A percentile compares a stretch with the other conserved stretches of the same genome.
Conservation (phyloP, 2,888 invertebrate species). For the Scelioninae gen. 1 region DNA sequence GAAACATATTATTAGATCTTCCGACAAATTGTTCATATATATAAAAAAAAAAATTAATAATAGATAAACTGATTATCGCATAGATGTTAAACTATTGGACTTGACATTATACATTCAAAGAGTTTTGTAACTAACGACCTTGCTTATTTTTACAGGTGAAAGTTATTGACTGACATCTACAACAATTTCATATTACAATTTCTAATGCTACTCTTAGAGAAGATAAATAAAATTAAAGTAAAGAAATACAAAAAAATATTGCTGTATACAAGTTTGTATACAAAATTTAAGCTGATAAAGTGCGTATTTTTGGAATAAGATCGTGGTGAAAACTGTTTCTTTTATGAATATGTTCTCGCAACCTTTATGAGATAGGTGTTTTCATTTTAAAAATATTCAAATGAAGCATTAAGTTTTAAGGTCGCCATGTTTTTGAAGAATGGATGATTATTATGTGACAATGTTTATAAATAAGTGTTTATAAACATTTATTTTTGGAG, state of each 20-base stretch:
- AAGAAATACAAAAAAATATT: too few species aligned
- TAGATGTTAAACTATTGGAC: conserved; percentile 2
- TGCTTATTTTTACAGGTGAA: conserved; percentile 9
- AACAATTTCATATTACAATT: background rate
- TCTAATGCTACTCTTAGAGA: background rate
- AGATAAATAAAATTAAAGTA: too few species aligned
- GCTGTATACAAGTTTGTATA: too few species aligned
- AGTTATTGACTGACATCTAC: conserved; percentile 4
- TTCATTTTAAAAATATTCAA: conserved; percentile 1
- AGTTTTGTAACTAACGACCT: background rate
- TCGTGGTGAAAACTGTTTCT: background rate
- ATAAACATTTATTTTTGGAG: background rate
- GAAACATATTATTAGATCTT: background rate
- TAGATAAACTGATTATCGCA: background rate
- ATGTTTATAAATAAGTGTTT: background rate
- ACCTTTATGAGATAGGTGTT: background rate
- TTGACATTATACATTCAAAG: background rate
- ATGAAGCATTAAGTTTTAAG: background rate
- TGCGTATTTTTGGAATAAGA: background rate
- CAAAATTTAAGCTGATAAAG: background rate
- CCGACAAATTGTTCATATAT: background rate
- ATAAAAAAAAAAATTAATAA: background rate
- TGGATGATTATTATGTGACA: background rate
- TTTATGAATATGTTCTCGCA: background rate
- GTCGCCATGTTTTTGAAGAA: background rate